Evolutionary conservation across 64 coral and sea anemone species (phyloP).

Genomic region (Porites lutea): DNA sequence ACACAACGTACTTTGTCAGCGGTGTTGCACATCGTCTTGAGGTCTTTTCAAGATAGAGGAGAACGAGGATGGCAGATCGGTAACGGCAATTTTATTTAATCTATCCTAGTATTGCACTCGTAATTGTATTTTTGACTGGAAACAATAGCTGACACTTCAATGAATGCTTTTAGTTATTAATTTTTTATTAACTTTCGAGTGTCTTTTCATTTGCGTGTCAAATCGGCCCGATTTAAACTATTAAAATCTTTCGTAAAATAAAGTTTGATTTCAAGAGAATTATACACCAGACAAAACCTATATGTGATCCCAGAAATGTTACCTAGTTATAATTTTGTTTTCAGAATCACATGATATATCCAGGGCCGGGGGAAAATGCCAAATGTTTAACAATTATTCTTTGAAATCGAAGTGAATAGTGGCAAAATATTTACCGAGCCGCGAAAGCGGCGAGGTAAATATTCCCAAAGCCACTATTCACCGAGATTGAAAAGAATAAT

Average conservation of each 20-base stretch:
- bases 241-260: slow-evolving; percentile 23
- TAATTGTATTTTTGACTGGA: slow-evolving; percentile 66
- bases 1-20: too few relatives aligned
- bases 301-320: slow-evolving; percentile 57
- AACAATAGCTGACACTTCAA: slow-evolving; percentile 48
- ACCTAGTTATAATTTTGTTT: too few relatives aligned
- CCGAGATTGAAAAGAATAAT: too few relatives aligned
- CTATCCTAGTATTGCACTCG: slow-evolving; percentile 34
- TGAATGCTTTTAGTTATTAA: slow-evolving; percentile 22
- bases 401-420: too few relatives aligned
- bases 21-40: too few relatives aligned
- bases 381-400: neutral
- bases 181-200: slow-evolving; percentile 56
- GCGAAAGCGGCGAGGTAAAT: too few relatives aligned
- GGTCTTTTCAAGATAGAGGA: too few relatives aligned
- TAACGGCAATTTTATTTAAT: too few relatives aligned
- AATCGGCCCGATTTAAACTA: slow-evolving; percentile 35
- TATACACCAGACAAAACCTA: slow-evolving; percentile 25
- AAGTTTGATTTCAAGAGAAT: slow-evolving; percentile 65
- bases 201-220: slow-evolving; percentile 54
- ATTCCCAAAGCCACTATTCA: too few relatives aligned
- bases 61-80: too few relatives aligned
- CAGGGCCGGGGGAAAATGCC: slow-evolving; percentile 28
- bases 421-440: too few relatives aligned
- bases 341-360: slow-evolving; percentile 25